These are phyloP conservation scores for Chymomyza costata DNA, from an alignment of 1,140 invertebrate genomes.

Conservation along the genomic window DNA sequence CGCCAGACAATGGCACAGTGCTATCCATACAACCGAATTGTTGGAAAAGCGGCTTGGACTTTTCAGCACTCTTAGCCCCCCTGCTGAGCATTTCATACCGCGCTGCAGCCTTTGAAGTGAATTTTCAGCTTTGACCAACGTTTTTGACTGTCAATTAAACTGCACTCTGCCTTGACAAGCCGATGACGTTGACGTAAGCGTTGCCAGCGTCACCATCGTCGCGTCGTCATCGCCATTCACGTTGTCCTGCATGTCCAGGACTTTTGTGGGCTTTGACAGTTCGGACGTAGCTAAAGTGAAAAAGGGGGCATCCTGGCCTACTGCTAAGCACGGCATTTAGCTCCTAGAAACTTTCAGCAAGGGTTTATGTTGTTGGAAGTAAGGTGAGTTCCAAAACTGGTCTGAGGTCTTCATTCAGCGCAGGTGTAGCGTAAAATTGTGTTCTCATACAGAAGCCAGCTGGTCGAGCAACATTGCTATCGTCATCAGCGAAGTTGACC, in stretches of 20 bases:
- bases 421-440: slow-evolving; percentile 44
- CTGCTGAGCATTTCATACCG: slow-evolving; percentile 23
- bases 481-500: slow-evolving; percentile 9
- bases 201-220: too few species aligned
- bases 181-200: slow-evolving; percentile 17
- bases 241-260: too few species aligned
- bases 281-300: neutral
- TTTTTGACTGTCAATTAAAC: slow-evolving; percentile 45
- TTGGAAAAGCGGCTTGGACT: neutral
- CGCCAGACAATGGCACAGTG: slow-evolving; percentile 32
- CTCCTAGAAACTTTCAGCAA: too few species aligned
- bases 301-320: neutral
- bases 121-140: slow-evolving; percentile 33
- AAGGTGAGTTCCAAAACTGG: neutral
- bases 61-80: too few species aligned
- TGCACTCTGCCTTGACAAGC: slow-evolving; percentile 33
- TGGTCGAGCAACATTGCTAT: neutral
- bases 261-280: neutral
- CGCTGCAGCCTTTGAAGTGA: slow-evolving; percentile 39
- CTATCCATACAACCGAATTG: slow-evolving; percentile 4
- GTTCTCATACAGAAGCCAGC: slow-evolving; percentile 14
- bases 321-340: slow-evolving; percentile 33
- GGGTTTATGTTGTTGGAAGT: too few species aligned
- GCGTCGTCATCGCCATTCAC: too few species aligned
- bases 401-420: slow-evolving; percentile 24